Evolutionary conservation across 2,113 vertebrate genomes (phyloP).

Genomic region (Callipepla squamata): DNA sequence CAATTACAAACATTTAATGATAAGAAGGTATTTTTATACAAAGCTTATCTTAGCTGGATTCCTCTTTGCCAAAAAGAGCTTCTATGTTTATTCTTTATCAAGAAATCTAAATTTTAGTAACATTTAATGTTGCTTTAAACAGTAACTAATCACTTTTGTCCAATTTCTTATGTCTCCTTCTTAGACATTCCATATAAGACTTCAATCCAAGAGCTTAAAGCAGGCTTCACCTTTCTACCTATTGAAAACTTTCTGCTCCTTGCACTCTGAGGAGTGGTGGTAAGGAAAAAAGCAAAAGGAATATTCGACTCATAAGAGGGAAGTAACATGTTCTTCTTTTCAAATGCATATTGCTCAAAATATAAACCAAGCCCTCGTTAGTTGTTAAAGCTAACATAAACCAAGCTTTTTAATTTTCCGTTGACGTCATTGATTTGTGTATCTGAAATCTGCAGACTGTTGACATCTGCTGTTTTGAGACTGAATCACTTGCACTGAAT

Average conservation of each 20-base stretch:
- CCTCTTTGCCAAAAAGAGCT: not conserved
- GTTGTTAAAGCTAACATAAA: not conserved
- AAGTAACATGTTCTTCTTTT: not conserved
- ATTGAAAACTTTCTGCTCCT: not conserved
- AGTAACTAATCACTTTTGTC: not conserved
- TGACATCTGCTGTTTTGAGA: constrained; percentile 39
- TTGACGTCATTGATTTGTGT: not conserved
- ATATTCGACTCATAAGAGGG: not conserved
- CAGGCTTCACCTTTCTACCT: not conserved
- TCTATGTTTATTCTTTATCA: not conserved
- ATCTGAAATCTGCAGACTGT: constrained; percentile 21
- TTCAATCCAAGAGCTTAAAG: not conserved
- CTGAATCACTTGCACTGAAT: not conserved
- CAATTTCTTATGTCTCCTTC: not conserved
- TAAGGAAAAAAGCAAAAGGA: constrained; percentile 37
- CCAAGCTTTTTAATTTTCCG: not conserved
- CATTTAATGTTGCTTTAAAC: constrained; percentile 8
- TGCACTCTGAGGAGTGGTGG: not conserved
- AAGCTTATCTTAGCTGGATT: constrained; percentile 32
- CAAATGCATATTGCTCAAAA: constrained; percentile 22
- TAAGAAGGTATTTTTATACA: constrained; percentile 4
- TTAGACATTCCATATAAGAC: not conserved
- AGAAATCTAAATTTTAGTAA: constrained; percentile 3
- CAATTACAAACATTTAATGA: constrained; percentile 37
- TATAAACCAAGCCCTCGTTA: not conserved